Percentiles rank a stretch among this genome's conserved stretches.
These are phyloP conservation scores for Hermodice carunculata DNA, from an alignment of 2,888 invertebrate species.

Conservation along the genomic window DNA sequence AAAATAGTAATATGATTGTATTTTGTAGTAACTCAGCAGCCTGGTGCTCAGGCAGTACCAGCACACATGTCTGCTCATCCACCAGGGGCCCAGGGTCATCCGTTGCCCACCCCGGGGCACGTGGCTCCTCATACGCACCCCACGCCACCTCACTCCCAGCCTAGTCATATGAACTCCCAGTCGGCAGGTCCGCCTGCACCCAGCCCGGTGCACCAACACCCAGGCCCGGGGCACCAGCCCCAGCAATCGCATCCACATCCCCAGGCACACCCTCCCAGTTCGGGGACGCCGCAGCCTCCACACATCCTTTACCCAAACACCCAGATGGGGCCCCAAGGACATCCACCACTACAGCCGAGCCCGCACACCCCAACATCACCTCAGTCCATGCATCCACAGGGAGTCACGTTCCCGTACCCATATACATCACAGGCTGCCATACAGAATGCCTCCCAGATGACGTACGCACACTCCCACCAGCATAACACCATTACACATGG, in stretches of 20 bases:
- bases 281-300: constrained; percentile 13
- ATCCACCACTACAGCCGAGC: constrained; percentile 16
- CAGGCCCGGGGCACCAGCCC: constrained; percentile 13
- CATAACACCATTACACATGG: constrained; percentile 20
- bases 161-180: constrained; percentile 23
- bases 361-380: constrained; percentile 24
- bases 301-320: constrained; percentile 4
- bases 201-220: constrained; percentile 2
- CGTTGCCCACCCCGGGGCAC: constrained; percentile 9
- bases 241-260: constrained; percentile 10
- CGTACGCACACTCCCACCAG: constrained; percentile 12
- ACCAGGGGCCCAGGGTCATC: not conserved
- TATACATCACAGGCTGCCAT: constrained; percentile 2
- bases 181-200: no score
- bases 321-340: constrained; percentile 10
- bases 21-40: no score
- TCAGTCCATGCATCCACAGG: constrained; percentile 15
- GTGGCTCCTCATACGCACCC: not conserved
- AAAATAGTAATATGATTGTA: no score
- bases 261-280: constrained; percentile 8
- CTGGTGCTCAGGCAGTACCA: constrained; percentile 20
- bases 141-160: constrained; percentile 8
- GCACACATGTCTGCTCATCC: constrained; percentile 12
- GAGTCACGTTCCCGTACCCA: constrained; percentile 13
- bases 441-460: constrained; percentile 12